Evolutionary conservation across 1,140 invertebrate genomes (phyloP).

Genomic region (Ctenoplectra terminalis): DNA sequence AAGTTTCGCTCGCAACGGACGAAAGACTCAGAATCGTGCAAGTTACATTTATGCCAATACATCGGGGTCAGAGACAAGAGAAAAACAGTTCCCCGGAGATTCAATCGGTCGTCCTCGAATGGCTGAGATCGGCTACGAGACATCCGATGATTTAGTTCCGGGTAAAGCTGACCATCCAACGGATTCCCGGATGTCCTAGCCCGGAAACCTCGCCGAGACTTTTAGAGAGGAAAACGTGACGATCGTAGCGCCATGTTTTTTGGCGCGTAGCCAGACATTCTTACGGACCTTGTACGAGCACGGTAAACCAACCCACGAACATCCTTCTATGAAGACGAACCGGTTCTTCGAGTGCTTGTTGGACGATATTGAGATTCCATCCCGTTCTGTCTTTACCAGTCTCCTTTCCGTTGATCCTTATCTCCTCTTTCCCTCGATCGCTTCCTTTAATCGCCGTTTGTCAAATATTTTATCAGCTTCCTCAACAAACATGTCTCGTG

Average conservation of each 20-base stretch:
- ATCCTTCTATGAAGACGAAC: constrained; percentile 37
- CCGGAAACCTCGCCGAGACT: constrained; percentile 32
- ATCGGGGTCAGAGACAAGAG: neutral
- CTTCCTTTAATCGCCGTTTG: neutral
- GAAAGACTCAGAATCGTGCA: neutral
- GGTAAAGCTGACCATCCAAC: constrained; percentile 25
- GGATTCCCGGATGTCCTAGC: constrained; percentile 43
- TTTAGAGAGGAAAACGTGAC: constrained; percentile 55
- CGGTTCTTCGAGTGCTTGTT: constrained; percentile 15
- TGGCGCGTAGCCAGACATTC: constrained; percentile 57
- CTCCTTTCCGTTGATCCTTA: neutral
- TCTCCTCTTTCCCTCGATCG: neutral
- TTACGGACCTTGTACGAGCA: constrained; percentile 49
- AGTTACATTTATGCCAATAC: constrained; percentile 21
- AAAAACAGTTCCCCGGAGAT: constrained; percentile 41
- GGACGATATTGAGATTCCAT: constrained; percentile 30
- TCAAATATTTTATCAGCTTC: constrained; percentile 7
- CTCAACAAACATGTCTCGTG: neutral
- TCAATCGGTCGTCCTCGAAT: constrained; percentile 51
- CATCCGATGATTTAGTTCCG: constrained; percentile 40
- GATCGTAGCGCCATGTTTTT: constrained; percentile 54
- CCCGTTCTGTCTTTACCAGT: neutral
- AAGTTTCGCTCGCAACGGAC: neutral
- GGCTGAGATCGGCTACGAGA: neutral
- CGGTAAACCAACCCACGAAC: constrained; percentile 5